These are phyloP conservation scores for Vanessa tameamea DNA, from an alignment of 1,140 invertebrate species.

Conservation along the genomic window DNA sequence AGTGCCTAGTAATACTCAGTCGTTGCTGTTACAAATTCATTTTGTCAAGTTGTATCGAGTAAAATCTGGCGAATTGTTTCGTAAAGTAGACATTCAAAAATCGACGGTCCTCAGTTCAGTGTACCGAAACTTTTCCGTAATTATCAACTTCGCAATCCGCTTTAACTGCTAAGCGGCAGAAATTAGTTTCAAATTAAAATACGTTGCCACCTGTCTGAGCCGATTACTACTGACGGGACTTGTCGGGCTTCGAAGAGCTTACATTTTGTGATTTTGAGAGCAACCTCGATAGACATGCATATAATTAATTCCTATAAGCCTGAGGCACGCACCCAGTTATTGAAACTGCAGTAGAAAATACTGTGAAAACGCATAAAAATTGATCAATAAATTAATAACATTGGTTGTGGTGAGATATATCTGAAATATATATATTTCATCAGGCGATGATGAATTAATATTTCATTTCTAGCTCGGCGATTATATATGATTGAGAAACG, in stretches of 20 bases:
- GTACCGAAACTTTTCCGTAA: slow-evolving; percentile 53
- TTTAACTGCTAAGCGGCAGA: slow-evolving; percentile 58
- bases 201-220: slow-evolving; percentile 52
- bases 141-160: slow-evolving; percentile 70
- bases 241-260: slow-evolving; percentile 32
- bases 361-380: too few species aligned
- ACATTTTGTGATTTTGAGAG: slow-evolving; percentile 15
- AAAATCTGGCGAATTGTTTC: slow-evolving; percentile 28
- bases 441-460: too few species aligned
- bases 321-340: background rate
- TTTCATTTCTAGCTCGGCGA: too few species aligned
- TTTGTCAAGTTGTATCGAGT: background rate
- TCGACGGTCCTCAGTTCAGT: slow-evolving; percentile 29
- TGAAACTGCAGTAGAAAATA: too few species aligned
- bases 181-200: slow-evolving; percentile 70
- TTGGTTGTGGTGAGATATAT: too few species aligned
- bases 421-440: too few species aligned
- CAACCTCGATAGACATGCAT: background rate
- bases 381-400: too few species aligned
- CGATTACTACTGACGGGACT: slow-evolving; percentile 45
- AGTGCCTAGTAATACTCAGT: too few species aligned
- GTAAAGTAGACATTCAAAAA: slow-evolving; percentile 29
- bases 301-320: background rate
- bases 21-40: background rate
- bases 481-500: too few species aligned